Evolutionary conservation across 1,140 invertebrate species (phyloP).

Genomic region (Coelopa frigida): DNA sequence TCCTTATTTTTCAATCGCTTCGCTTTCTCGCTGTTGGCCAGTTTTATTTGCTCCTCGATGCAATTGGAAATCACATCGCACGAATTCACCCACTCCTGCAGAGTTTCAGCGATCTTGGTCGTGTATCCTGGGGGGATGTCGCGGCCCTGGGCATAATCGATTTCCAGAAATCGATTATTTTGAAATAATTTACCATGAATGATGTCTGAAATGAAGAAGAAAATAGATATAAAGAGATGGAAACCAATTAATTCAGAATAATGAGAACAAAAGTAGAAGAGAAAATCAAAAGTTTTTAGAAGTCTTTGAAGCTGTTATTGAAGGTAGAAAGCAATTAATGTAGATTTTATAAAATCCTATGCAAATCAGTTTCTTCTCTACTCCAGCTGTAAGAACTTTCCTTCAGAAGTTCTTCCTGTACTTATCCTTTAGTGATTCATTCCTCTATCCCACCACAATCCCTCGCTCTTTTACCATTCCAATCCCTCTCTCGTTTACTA

Average conservation of each 20-base stretch:
- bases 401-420: too few relatives aligned
- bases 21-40: constrained; percentile 81
- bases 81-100: constrained; percentile 85
- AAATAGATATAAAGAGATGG: not conserved
- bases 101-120: constrained; percentile 64
- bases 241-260: not conserved
- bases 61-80: constrained; percentile 83
- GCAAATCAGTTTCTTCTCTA: too few relatives aligned
- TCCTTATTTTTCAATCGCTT: constrained; percentile 72
- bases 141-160: constrained; percentile 88
- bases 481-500: too few relatives aligned
- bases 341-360: too few relatives aligned
- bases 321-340: too few relatives aligned
- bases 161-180: constrained; percentile 84
- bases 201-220: constrained; percentile 60
- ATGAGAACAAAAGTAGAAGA: not conserved
- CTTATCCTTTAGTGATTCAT: too few relatives aligned
- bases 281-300: too few relatives aligned
- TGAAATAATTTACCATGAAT: constrained; percentile 96
- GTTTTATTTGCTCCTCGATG: constrained; percentile 81
- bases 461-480: too few relatives aligned
- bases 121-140: constrained; percentile 81
- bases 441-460: too few relatives aligned
- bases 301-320: too few relatives aligned
- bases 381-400: too few relatives aligned